These are phyloP conservation scores for Lathronympha strigana DNA, from an alignment of 2,888 invertebrate genomes.

Conservation along the genomic window DNA sequence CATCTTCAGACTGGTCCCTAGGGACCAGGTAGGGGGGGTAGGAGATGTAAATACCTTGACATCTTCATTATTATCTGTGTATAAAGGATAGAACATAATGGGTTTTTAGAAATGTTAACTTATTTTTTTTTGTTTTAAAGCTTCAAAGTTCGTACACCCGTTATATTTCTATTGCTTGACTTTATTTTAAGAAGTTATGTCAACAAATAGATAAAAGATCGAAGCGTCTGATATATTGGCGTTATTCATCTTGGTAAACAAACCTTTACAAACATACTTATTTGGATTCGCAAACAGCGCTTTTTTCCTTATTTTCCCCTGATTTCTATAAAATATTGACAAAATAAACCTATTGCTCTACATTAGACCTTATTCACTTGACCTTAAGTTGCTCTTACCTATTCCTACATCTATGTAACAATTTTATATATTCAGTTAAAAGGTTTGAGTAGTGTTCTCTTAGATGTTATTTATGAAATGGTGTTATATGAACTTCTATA, in stretches of 20 bases:
- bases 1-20: too few species aligned
- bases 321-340: constrained; percentile 17
- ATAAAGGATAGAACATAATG: too few species aligned
- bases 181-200: not conserved
- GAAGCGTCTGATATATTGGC: constrained; percentile 23
- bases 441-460: not conserved
- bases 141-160: constrained; percentile 1
- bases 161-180: not conserved
- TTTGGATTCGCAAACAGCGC: constrained; percentile 17
- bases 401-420: not conserved
- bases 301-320: constrained; percentile 25
- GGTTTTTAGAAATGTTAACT: not conserved
- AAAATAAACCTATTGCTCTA: not conserved
- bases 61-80: too few species aligned
- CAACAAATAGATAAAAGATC: constrained; percentile 1
- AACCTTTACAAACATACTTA: constrained; percentile 13
- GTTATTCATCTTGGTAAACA: constrained; percentile 19
- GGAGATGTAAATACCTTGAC: too few species aligned
- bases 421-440: constrained; percentile 5
- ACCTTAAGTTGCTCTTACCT: not conserved
- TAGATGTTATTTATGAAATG: not conserved
- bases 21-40: too few species aligned
- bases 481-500: not conserved
- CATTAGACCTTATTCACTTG: not conserved
- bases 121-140: not conserved